These are phyloP conservation scores for Heptranchias perlo DNA, from an alignment of 2,113 vertebrate species.

Conservation along the genomic window DNA sequence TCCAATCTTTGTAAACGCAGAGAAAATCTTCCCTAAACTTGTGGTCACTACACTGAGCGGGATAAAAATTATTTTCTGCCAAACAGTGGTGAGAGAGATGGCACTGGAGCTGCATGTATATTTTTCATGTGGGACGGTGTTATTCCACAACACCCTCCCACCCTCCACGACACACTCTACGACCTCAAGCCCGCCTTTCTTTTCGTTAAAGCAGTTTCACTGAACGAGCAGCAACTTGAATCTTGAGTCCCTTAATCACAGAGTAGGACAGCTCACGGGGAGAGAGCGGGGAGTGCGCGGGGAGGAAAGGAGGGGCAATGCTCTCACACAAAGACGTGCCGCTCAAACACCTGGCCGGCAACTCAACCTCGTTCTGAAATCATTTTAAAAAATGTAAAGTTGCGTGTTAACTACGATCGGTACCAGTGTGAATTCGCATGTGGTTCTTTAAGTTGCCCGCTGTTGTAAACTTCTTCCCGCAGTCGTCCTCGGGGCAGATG, in stretches of 20 bases:
- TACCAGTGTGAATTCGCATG: slow-evolving; percentile 87
- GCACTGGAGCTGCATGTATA: not conserved
- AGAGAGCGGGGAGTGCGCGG: not conserved
- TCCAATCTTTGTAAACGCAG: not conserved
- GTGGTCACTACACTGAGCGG: not conserved
- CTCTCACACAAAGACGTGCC: not conserved
- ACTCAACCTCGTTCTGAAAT: not conserved
- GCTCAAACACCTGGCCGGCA: not conserved
- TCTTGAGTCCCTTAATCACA: not conserved
- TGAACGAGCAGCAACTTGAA: not conserved
- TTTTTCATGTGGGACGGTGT: not conserved
- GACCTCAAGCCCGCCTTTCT: too few relatives aligned
- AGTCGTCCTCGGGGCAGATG: slow-evolving; percentile 83
- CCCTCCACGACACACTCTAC: not conserved
- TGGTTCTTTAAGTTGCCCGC: slow-evolving; percentile 98
- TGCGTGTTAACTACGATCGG: slow-evolving; percentile 40
- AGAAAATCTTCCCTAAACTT: not conserved
- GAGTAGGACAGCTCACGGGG: not conserved
- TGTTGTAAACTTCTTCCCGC: slow-evolving; percentile 93
- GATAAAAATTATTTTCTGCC: not conserved
- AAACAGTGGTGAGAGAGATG: too few relatives aligned
- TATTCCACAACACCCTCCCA: too few relatives aligned
- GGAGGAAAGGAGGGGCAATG: too few relatives aligned
- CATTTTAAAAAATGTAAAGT: slow-evolving; percentile 41
- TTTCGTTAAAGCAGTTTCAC: not conserved